Conservation (phyloP, 2,888 invertebrate genomes). For the Scelioninae gen. 2 region DNA sequence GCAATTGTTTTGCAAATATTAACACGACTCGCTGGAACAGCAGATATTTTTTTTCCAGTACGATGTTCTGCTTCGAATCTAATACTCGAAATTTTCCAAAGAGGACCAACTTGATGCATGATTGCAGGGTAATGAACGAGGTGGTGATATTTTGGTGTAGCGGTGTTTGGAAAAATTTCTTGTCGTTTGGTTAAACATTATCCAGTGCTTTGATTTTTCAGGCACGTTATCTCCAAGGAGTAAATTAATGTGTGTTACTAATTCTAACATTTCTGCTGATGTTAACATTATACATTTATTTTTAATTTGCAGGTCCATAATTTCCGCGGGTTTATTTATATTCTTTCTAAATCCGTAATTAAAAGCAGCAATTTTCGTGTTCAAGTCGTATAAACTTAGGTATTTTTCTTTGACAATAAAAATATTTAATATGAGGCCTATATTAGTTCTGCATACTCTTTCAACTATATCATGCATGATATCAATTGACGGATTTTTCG, state of each 20-base stretch:
- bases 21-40: slow-evolving; percentile 44
- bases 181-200: too few relatives aligned
- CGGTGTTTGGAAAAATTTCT: slow-evolving; percentile 19
- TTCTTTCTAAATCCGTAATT: neutral
- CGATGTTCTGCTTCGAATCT: slow-evolving; percentile 58
- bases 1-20: slow-evolving; percentile 59
- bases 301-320: slow-evolving; percentile 10
- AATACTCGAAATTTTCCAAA: slow-evolving; percentile 55
- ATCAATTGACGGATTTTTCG: slow-evolving; percentile 29
- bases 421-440: neutral
- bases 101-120: slow-evolving; percentile 56
- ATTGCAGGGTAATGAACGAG: slow-evolving; percentile 57
- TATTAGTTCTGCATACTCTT: slow-evolving; percentile 9
- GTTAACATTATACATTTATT: neutral
- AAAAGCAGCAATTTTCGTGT: neutral
- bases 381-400: neutral
- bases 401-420: neutral
- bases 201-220: too few relatives aligned
- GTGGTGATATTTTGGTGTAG: slow-evolving; percentile 60
- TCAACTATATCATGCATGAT: slow-evolving; percentile 40
- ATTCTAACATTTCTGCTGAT: slow-evolving; percentile 4
- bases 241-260: slow-evolving; percentile 13
- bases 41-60: slow-evolving; percentile 54
- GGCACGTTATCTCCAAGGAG: slow-evolving; percentile 23
- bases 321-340: slow-evolving; percentile 17